Percentiles rank a stretch among this genome's conserved stretches.
phyloP scores from a whole-genome alignment of 2,888 invertebrate species.

The Colletes collaris region DNA sequence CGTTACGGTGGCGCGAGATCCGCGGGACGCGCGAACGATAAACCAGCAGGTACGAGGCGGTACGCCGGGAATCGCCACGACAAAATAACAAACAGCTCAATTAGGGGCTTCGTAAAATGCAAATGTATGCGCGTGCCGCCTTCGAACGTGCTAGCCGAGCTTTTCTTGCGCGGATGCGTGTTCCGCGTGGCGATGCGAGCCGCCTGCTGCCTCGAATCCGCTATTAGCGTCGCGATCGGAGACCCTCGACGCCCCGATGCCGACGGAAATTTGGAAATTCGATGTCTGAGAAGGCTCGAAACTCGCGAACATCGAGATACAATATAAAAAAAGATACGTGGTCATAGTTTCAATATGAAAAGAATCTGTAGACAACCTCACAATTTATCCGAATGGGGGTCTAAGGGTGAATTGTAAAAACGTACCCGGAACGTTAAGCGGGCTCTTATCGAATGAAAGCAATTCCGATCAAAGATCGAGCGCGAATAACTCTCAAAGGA shows the following conservation, averaged over 20 bases:
- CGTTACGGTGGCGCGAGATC: slow-evolving; percentile 33
- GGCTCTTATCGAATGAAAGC: too few species aligned
- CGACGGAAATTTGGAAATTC: neutral
- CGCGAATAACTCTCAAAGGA: slow-evolving; percentile 28
- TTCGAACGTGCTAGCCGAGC: slow-evolving; percentile 62
- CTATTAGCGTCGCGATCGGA: slow-evolving; percentile 37
- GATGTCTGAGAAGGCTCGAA: neutral
- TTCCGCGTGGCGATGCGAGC: slow-evolving; percentile 32
- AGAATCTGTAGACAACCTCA: too few species aligned
- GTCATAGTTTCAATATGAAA: too few species aligned
- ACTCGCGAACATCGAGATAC: too few species aligned
- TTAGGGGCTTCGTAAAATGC: slow-evolving; percentile 75
- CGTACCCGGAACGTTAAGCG: too few species aligned
- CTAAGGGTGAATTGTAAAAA: too few species aligned
- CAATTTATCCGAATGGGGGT: too few species aligned
- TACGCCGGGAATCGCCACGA: slow-evolving; percentile 56
- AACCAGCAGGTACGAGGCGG: slow-evolving; percentile 50
- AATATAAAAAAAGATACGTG: too few species aligned
- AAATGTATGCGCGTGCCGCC: slow-evolving; percentile 73
- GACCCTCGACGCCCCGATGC: neutral
- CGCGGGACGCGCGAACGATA: slow-evolving; percentile 60
- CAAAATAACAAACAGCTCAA: slow-evolving; percentile 76
- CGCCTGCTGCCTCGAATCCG: slow-evolving; percentile 28
- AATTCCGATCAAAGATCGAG: too few species aligned
- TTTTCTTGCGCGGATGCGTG: slow-evolving; percentile 43